These are phyloP conservation scores for Eupithecia vulgata DNA, from an alignment of 2,888 invertebrate genomes.

Conservation along the genomic window DNA sequence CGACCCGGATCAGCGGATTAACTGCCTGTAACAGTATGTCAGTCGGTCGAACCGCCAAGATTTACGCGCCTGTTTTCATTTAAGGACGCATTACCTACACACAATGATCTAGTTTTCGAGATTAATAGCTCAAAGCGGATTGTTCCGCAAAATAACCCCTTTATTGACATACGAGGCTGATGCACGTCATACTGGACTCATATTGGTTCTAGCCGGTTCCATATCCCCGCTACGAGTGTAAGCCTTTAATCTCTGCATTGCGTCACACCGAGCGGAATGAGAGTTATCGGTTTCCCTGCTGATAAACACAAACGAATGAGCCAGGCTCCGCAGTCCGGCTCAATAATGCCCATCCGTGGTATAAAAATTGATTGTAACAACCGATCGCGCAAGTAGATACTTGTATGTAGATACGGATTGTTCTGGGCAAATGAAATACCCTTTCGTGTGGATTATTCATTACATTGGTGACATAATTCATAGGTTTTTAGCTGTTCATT, in stretches of 20 bases:
- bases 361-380: slow-evolving; percentile 75
- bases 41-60: slow-evolving; percentile 72
- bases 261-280: slow-evolving; percentile 79
- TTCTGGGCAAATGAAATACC: slow-evolving; percentile 27
- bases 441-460: slow-evolving; percentile 62
- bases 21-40: slow-evolving; percentile 79
- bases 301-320: slow-evolving; percentile 80
- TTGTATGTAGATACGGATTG: slow-evolving; percentile 27
- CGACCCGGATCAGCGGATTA: slow-evolving; percentile 78
- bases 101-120: slow-evolving; percentile 5
- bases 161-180: slow-evolving; percentile 60
- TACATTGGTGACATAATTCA: slow-evolving; percentile 67
- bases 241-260: slow-evolving; percentile 82
- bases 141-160: slow-evolving; percentile 51
- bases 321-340: slow-evolving; percentile 61
- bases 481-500: slow-evolving; percentile 64
- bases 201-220: slow-evolving; percentile 70
- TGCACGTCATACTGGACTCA: slow-evolving; percentile 67
- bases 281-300: slow-evolving; percentile 78
- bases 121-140: slow-evolving; percentile 11
- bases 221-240: slow-evolving; percentile 72
- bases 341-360: slow-evolving; percentile 68
- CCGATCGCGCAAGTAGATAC: slow-evolving; percentile 48
- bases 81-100: neutral
- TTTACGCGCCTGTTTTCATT: slow-evolving; percentile 74